A percentile compares a stretch with the other conserved stretches of the same genome.
Conservation (phyloP, 2,888 invertebrate genomes). For the Isotomurus palustris region DNA sequence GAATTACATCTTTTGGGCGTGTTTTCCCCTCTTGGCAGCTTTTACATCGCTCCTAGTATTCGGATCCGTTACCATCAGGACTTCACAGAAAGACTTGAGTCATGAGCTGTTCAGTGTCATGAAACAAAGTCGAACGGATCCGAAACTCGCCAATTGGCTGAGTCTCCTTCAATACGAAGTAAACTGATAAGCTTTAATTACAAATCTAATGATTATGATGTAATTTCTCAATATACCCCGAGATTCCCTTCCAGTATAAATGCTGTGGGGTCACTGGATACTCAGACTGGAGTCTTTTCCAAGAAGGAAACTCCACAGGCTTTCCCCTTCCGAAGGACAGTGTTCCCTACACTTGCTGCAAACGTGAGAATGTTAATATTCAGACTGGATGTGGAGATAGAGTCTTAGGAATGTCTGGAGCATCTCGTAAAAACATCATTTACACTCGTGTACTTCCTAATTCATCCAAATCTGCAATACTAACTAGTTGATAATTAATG, state of each 20-base stretch:
- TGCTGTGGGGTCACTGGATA: constrained; percentile 23
- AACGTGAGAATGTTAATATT: neutral
- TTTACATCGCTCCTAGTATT: constrained; percentile 14
- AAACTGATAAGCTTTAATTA: neutral
- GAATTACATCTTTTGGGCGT: constrained; percentile 14
- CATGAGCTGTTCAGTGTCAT: constrained; percentile 11
- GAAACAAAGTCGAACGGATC: neutral
- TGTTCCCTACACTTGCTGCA: constrained; percentile 21
- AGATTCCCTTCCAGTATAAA: constrained; percentile 2
- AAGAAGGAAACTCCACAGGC: no score
- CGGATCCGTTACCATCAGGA: constrained; percentile 12
- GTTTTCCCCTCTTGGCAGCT: constrained; percentile 17
- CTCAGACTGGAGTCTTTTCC: constrained; percentile 10
- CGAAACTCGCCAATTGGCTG: constrained; percentile 12
- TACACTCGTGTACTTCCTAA: neutral
- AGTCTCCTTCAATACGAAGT: constrained; percentile 7
- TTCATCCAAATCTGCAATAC: neutral
- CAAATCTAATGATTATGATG: neutral
- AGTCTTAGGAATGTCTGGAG: no score
- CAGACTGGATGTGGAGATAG: neutral
- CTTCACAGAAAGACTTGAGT: constrained; percentile 5
- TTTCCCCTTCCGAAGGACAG: neutral
- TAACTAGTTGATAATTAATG: neutral
- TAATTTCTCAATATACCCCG: neutral
- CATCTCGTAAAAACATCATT: neutral